A percentile compares a stretch with the other conserved stretches of the same genome.
Evolutionary conservation across 53 echinoderm and acorn worm species (phyloP).

Genomic region (Mesocentrotus franciscanus): DNA sequence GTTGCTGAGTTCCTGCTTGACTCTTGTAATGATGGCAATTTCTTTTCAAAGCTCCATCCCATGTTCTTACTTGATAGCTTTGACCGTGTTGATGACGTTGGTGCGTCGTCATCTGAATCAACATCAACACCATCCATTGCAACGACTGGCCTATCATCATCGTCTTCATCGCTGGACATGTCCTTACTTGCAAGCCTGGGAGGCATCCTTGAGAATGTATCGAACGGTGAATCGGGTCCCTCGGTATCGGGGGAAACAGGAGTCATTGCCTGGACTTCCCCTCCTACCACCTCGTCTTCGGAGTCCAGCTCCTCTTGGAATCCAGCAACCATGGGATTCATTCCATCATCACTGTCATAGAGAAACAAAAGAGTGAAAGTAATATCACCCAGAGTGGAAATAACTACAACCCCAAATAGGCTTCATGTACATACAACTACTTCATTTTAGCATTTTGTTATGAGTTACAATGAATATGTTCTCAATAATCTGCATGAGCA

Average conservation of each 20-base stretch:
- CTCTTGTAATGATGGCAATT: not conserved
- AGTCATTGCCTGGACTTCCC: not conserved
- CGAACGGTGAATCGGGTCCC: conserved; percentile 43
- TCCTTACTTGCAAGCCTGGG: conserved; percentile 28
- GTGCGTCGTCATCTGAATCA: not conserved
- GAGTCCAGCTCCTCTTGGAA: conserved; percentile 98
- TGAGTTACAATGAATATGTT: no score
- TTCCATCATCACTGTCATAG: conserved; percentile 72
- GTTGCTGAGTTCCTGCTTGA: not conserved
- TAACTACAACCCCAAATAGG: no score
- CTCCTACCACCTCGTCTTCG: conserved; percentile 78
- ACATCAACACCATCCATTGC: not conserved
- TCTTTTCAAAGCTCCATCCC: conserved; percentile 58
- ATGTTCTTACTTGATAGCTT: not conserved
- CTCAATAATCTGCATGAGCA: no score
- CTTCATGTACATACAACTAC: no score
- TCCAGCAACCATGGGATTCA: conserved; percentile 96
- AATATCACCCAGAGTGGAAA: no score
- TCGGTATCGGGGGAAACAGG: not conserved
- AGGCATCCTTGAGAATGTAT: conserved; percentile 52
- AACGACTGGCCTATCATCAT: not conserved
- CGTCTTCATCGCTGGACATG: conserved; percentile 11
- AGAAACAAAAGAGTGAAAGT: conserved; percentile 2
- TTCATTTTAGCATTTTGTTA: no score
- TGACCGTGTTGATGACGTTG: conserved; percentile 27